Evolutionary conservation across 1,140 invertebrate species (phyloP).

Genomic region (Scylla paramamosain): DNA sequence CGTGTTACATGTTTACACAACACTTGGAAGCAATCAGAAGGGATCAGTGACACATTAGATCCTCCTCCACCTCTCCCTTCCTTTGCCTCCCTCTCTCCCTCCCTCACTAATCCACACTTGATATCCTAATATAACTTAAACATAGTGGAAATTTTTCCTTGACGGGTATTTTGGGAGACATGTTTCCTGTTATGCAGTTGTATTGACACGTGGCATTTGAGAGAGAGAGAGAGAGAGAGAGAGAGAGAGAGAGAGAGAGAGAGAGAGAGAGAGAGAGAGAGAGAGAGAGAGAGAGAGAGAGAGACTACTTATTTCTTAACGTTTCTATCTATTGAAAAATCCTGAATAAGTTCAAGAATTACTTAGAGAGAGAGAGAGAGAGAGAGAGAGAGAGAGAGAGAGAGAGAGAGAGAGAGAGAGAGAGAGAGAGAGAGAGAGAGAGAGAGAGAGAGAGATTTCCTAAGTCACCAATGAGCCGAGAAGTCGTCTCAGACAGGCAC

Average conservation of each 20-base stretch:
- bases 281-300: neutral
- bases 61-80: constrained; percentile 9
- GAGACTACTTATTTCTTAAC: neutral
- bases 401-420: constrained; percentile 12
- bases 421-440: constrained; percentile 17
- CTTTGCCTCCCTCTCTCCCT: neutral
- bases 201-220: neutral
- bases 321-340: neutral
- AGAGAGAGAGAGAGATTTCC: constrained; percentile 1
- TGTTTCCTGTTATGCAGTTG: neutral
- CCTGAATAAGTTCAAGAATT: too few relatives aligned
- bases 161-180: too few relatives aligned
- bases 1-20: neutral
- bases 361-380: too few relatives aligned
- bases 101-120: neutral
- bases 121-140: neutral
- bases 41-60: neutral
- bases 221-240: neutral
- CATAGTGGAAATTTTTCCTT: too few relatives aligned
- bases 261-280: constrained; percentile 10
- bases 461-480: neutral
- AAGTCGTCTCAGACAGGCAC: too few relatives aligned
- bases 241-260: constrained; percentile 13
- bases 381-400: constrained; percentile 16
- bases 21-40: neutral